Evolutionary conservation across 2,888 invertebrate genomes (phyloP).

Genomic region (Macropis europaea): DNA sequence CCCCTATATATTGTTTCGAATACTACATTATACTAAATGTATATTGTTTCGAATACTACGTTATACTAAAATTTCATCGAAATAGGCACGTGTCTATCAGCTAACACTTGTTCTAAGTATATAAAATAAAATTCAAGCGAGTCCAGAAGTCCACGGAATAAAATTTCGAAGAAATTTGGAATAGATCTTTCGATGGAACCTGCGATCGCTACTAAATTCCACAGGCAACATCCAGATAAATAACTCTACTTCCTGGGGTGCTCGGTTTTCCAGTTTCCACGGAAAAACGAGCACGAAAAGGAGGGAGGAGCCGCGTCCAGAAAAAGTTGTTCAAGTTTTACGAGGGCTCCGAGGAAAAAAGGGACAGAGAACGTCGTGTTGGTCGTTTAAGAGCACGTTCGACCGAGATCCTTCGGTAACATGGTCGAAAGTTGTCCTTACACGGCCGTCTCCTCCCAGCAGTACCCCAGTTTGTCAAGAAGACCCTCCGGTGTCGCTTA

Average conservation of each 20-base stretch:
- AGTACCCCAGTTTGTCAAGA: conserved; percentile 75
- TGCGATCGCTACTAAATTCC: conserved; percentile 49
- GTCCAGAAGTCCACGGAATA: too few relatives aligned
- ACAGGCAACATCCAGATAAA: conserved; percentile 46
- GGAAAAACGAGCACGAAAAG: not conserved
- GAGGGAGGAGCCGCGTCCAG: not conserved
- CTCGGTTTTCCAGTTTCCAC: conserved; percentile 7
- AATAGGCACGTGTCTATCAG: too few relatives aligned
- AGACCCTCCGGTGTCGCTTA: conserved; percentile 77
- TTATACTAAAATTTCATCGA: too few relatives aligned
- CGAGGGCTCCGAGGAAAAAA: conserved; percentile 21
- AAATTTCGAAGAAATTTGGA: not conserved
- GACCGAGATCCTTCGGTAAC: conserved; percentile 30
- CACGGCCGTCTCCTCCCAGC: conserved; percentile 57
- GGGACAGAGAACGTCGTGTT: conserved; percentile 17
- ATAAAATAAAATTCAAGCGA: too few relatives aligned
- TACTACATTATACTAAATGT: too few relatives aligned
- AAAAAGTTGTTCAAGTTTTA: conserved; percentile 54
- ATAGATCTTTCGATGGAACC: conserved; percentile 20
- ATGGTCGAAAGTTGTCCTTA: conserved; percentile 46
- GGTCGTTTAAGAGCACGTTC: conserved; percentile 23
- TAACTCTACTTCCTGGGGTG: conserved; percentile 42
- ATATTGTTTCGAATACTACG: too few relatives aligned
- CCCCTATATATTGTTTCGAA: too few relatives aligned
- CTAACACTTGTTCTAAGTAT: too few relatives aligned